Evolutionary conservation across 2,113 vertebrate genomes (phyloP).

Genomic region (Actenoides hombroni): DNA sequence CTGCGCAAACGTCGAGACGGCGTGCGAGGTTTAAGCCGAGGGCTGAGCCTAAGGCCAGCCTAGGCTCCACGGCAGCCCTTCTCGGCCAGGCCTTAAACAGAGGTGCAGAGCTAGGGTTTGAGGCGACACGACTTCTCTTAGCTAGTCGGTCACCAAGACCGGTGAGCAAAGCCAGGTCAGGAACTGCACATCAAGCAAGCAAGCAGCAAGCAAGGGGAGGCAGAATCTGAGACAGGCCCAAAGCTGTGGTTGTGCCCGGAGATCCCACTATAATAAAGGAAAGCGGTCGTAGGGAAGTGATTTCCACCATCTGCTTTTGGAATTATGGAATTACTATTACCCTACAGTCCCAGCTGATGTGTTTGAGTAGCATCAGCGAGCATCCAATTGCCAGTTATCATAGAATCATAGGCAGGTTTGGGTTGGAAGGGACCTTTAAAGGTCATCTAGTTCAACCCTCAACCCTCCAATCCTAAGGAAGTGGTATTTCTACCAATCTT

Average conservation of each 20-base stretch:
- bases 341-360: not conserved
- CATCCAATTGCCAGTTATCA: no score
- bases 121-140: not conserved
- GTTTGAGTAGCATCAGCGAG: not conserved
- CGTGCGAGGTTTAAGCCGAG: not conserved
- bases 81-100: not conserved
- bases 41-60: not conserved
- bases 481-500: no score
- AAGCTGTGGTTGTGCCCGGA: not conserved
- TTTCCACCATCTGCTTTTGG: not conserved
- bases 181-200: not conserved
- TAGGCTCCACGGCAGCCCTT: not conserved
- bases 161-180: not conserved
- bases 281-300: not conserved
- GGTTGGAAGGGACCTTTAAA: not conserved
- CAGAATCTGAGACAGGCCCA: not conserved
- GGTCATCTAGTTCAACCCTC: not conserved
- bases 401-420: not conserved
- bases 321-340: not conserved
- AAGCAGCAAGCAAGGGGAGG: not conserved
- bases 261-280: not conserved
- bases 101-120: not conserved
- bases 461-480: not conserved
- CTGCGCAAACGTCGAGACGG: rapidly evolving
- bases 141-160: not conserved